These are phyloP conservation scores for Embidobia sp. DNA, from an alignment of 2,888 invertebrate genomes.

Conservation along the genomic window DNA sequence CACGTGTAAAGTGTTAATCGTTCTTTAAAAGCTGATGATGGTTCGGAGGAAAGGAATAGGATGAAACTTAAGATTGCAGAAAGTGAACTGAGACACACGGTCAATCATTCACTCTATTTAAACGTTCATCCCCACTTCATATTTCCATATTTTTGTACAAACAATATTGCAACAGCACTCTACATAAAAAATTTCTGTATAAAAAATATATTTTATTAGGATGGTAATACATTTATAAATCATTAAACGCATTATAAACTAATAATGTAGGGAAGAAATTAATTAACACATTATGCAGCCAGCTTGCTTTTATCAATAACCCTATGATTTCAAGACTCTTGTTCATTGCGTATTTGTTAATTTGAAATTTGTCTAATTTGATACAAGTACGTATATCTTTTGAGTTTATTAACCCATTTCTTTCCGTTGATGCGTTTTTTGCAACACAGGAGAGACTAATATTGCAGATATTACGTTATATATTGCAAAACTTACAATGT, in stretches of 20 bases:
- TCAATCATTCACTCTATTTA: conserved; percentile 75
- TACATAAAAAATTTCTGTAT: conserved; percentile 14
- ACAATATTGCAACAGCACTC: conserved; percentile 18
- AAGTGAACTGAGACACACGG: conserved; percentile 72
- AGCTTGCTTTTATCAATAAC: too few species aligned
- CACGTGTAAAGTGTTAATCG: conserved; percentile 26
- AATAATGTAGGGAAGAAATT: background rate
- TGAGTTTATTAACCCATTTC: too few species aligned
- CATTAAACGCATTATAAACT: conserved; percentile 15
- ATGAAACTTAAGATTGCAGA: conserved; percentile 65
- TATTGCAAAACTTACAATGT: too few species aligned
- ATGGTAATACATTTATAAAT: conserved; percentile 25
- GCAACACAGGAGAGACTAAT: too few species aligned
- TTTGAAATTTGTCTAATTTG: too few species aligned
- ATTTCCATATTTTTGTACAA: conserved; percentile 59
- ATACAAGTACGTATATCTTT: too few species aligned
- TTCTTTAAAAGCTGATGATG: conserved; percentile 38
- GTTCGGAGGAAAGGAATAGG: conserved; percentile 31
- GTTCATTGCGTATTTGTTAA: too few species aligned
- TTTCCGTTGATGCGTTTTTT: too few species aligned
- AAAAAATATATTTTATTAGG: background rate
- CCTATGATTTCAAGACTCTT: too few species aligned
- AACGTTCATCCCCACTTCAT: conserved; percentile 69
- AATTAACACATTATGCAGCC: conserved; percentile 17
- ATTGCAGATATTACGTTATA: too few species aligned